Conservation (phyloP, 2,888 invertebrate species). For the Andrena fulva region DNA sequence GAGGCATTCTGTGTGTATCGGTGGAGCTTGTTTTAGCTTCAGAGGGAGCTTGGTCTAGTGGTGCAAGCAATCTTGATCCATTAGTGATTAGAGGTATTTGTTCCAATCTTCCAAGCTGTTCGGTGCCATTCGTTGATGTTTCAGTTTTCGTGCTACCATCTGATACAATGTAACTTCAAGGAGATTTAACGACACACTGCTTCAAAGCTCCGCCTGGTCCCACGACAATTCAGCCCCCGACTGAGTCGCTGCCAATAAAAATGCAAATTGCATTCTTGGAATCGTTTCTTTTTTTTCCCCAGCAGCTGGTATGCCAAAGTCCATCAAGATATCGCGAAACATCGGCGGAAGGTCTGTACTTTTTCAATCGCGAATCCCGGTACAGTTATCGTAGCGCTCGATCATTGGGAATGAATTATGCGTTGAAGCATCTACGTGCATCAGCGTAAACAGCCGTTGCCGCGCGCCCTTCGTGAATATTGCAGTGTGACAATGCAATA, state of each 20-base stretch:
- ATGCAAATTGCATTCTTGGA: neutral
- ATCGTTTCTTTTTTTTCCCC: neutral
- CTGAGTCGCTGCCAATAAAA: neutral
- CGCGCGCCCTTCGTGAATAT: neutral
- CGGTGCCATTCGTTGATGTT: too few species aligned
- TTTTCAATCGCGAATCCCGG: constrained; percentile 6
- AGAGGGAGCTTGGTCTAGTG: neutral
- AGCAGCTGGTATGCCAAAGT: neutral
- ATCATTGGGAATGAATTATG: constrained; percentile 12
- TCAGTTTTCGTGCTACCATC: too few species aligned
- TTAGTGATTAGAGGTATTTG: neutral
- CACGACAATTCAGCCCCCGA: too few species aligned
- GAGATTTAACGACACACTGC: neutral
- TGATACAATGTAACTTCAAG: too few species aligned
- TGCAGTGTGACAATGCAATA: neutral
- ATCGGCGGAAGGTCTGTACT: neutral
- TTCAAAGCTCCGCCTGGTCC: too few species aligned
- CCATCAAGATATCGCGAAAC: constrained; percentile 18
- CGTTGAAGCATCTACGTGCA: neutral
- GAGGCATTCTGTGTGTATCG: neutral
- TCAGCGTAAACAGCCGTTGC: neutral
- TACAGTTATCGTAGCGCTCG: constrained; percentile 6
- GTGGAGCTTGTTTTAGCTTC: constrained; percentile 1
- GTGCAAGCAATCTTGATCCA: neutral
- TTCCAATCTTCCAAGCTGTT: neutral